Conservation (phyloP, 1,140 invertebrate species). For the Luehdorfia chinensis region DNA sequence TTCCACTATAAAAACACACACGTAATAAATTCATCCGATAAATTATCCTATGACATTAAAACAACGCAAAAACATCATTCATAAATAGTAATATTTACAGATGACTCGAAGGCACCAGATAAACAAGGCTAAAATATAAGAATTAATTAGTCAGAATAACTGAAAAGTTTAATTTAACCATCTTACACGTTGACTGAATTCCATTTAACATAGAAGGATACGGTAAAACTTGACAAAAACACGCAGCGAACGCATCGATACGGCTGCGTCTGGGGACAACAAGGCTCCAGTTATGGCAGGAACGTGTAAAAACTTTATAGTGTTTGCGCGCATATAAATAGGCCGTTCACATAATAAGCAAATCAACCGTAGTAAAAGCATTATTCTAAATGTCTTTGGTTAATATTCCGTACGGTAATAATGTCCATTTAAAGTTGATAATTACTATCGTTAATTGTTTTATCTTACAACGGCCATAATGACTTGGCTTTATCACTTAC, state of each 20-base stretch:
- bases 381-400: too few relatives aligned
- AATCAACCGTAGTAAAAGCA: too few relatives aligned
- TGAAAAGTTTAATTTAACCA: conserved; percentile 4
- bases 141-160: conserved; percentile 12
- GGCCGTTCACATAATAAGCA: neutral
- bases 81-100: neutral
- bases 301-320: conserved; percentile 1
- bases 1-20: too few relatives aligned
- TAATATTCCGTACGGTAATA: too few relatives aligned
- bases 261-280: neutral
- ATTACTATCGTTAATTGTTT: too few relatives aligned
- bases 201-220: conserved; percentile 7
- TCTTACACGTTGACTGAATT: conserved; percentile 14
- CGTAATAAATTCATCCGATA: too few relatives aligned
- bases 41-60: too few relatives aligned
- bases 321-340: neutral
- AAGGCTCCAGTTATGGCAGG: neutral
- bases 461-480: too few relatives aligned
- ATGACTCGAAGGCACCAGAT: conserved; percentile 3
- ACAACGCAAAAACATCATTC: too few relatives aligned
- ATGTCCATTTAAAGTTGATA: too few relatives aligned
- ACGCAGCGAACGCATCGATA: neutral
- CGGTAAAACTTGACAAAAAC: neutral
- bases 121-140: neutral
- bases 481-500: too few relatives aligned